A percentile compares a stretch with the other conserved stretches of the same genome.
phyloP scores from a whole-genome alignment of 2,113 vertebrate genomes.

The Chaetura pelagica region DNA sequence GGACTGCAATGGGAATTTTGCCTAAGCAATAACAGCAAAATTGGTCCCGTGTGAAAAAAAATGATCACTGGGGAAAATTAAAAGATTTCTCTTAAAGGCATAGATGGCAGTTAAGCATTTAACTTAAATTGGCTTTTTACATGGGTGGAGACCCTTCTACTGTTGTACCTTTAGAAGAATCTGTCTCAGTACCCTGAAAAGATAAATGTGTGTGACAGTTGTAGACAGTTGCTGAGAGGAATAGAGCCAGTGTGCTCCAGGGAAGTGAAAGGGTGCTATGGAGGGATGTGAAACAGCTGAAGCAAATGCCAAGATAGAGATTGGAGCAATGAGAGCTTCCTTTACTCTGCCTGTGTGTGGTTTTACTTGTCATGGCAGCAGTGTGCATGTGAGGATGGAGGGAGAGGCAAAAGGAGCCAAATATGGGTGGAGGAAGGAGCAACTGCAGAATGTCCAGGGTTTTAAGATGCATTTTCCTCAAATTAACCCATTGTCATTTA shows the following conservation, averaged over 20 bases:
- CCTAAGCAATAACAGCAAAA: constrained; percentile 61
- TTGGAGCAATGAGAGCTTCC: not conserved
- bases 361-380: not conserved
- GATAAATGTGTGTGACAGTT: fast-evolving
- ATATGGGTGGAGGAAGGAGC: not conserved
- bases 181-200: not conserved
- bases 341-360: not conserved
- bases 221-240: not conserved
- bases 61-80: constrained; percentile 50
- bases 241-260: not conserved
- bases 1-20: constrained; percentile 60
- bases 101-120: constrained; percentile 60
- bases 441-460: not conserved
- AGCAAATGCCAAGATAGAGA: not conserved
- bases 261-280: not conserved
- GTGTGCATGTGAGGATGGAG: not conserved
- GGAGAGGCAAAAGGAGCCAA: not conserved
- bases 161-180: constrained; percentile 18
- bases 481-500: not conserved
- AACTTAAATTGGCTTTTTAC: constrained; percentile 55
- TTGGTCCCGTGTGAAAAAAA: constrained; percentile 57
- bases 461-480: not conserved
- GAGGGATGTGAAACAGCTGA: not conserved
- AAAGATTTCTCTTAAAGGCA: constrained; percentile 60
- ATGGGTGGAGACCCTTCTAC: constrained; percentile 41